Evolutionary conservation across 1,140 invertebrate species (phyloP), one percentile per base, ranked within the genome.

Genomic region (Drosophila albomicans): DNA sequence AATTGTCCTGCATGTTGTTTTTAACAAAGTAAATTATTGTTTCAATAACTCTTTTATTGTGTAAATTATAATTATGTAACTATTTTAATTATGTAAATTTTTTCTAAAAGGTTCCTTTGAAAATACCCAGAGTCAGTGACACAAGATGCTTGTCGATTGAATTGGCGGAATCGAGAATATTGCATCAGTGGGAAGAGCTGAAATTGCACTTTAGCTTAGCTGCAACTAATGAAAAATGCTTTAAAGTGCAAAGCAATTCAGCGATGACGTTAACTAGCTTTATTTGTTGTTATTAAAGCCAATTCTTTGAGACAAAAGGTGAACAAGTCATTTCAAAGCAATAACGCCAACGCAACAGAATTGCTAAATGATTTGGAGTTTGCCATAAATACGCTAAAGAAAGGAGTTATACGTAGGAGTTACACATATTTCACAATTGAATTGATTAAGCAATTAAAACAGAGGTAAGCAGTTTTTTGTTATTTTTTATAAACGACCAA

Each of bases 101-200:
- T 20, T 49, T 49, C 15, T 7, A 49, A 7, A 49, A 25, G 16
- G 7, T 8, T 20, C 1, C 16, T 7, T 20, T 49, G 13, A 20
- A 49, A 49, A 20, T 49, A 1, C 16, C 46, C 1, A 49, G 7
- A 49, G n/a, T 13, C 2, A 13, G 11, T n/a, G 41, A 49, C 46
- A 49, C 46, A 1, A 49, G 7, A 20, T 49, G 46, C 16, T 7
- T 49, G 1, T 49, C 46, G 7, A 49, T 49, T 13, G 46, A 49
- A 20, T 20, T 49, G 15, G 46, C 46, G 1, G 16, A 2, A 20
- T 13, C 46, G 2, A 5, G 16, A 16, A 49, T 49, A 16, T 49
- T 49, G 7, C 1, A 49, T 3, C 46, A 49, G 8, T 49, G 46
- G 46, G 46, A 49, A 49, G 46, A 49, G 46, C 46, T 49, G 5